A percentile compares a stretch with the other conserved stretches of the same genome.
These are phyloP conservation scores for Lepidothrix coronata DNA, from an alignment of 2,113 vertebrate species.

Conservation along the genomic window DNA sequence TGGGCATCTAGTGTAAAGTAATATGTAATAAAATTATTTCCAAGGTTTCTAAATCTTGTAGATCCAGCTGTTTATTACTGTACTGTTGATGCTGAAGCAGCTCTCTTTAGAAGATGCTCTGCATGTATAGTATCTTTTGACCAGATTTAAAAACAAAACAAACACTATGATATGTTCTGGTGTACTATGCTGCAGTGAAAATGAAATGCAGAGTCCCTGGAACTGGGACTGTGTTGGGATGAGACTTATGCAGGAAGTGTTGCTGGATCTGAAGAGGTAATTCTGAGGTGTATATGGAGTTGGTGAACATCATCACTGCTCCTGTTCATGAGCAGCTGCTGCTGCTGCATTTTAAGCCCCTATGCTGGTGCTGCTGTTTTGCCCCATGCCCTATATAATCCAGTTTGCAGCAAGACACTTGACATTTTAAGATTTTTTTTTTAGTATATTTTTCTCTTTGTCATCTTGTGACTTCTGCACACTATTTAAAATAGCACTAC, in stretches of 20 bases:
- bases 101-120: not conserved
- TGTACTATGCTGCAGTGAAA: not conserved
- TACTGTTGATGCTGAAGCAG: not conserved
- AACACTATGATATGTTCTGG: not conserved
- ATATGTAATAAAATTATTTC: not conserved
- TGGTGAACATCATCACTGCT: not conserved
- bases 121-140: not conserved
- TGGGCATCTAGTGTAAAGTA: not conserved
- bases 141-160: not conserved
- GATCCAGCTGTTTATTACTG: not conserved
- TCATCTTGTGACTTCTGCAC: not conserved
- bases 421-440: not conserved
- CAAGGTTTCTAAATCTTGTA: not conserved
- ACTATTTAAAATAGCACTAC: not conserved
- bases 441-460: not conserved
- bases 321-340: not conserved
- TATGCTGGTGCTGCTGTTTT: not conserved
- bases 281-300: rapidly evolving
- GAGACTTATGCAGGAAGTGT: not conserved
- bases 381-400: not conserved
- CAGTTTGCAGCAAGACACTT: not conserved
- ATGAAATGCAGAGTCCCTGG: not conserved
- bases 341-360: not conserved
- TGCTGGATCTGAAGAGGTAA: not conserved
- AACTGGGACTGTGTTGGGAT: not conserved